Conservation (phyloP, 2,797 vertebrate genomes). For the Sebastes iracundus region DNA sequence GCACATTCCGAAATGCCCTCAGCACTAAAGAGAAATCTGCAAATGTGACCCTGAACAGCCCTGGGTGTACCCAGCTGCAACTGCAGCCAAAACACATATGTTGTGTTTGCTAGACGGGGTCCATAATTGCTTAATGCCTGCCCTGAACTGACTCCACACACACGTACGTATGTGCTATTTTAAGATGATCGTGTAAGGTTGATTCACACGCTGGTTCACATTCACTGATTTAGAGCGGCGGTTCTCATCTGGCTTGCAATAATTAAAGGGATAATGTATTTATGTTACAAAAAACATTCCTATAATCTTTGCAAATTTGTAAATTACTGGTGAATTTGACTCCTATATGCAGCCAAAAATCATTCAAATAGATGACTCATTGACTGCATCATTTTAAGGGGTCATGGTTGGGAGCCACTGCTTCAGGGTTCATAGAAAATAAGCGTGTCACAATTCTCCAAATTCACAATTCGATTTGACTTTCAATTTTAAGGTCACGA, state of each 20-base stretch:
- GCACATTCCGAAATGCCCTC: conserved; percentile 31
- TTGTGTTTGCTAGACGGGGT: conserved; percentile 33
- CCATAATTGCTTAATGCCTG: background rate
- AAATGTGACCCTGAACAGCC: conserved; percentile 38
- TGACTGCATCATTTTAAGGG: background rate
- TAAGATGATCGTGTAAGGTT: background rate
- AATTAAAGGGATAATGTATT: background rate
- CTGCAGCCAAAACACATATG: conserved; percentile 48
- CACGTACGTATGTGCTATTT: background rate
- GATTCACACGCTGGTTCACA: background rate
- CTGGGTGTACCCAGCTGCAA: conserved; percentile 19
- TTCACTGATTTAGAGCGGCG: background rate
- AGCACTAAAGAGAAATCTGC: conserved; percentile 39
- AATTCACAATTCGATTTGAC: too few relatives aligned
- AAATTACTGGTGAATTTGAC: background rate
- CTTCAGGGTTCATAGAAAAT: background rate
- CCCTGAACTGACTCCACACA: background rate
- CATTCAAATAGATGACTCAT: background rate
- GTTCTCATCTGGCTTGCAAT: background rate
- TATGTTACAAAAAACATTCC: background rate
- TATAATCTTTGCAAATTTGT: background rate
- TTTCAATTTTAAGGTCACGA: too few relatives aligned
- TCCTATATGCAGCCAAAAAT: background rate
- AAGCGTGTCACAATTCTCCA: too few relatives aligned
- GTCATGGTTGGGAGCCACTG: background rate